phyloP scores from a whole-genome alignment of 1,140 invertebrate species.

The Druon quercuslanigerum region DNA sequence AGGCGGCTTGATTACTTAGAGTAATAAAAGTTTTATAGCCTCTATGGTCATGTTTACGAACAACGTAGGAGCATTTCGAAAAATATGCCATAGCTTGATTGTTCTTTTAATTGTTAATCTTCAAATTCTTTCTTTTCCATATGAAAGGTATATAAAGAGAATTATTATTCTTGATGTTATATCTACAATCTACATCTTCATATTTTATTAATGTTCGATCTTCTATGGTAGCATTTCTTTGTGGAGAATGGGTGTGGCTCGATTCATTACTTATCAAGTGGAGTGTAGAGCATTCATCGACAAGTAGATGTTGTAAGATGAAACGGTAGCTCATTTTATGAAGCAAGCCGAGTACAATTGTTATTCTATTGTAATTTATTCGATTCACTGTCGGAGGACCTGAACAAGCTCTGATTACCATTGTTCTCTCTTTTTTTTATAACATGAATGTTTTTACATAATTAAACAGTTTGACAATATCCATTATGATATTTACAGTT shows the following conservation, averaged over 20 bases:
- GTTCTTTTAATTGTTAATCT: slow-evolving; percentile 8
- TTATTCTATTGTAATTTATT: slow-evolving; percentile 15
- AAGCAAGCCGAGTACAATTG: background rate
- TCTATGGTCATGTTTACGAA: slow-evolving; percentile 9
- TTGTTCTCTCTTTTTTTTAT: background rate
- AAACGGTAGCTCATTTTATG: slow-evolving; percentile 4
- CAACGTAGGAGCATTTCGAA: background rate
- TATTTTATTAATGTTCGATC: background rate
- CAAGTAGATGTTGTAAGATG: background rate
- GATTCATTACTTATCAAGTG: slow-evolving; percentile 12
- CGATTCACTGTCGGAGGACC: slow-evolving; percentile 10
- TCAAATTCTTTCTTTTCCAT: no score
- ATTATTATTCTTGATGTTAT: no score
- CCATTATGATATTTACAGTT: no score
- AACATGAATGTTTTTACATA: background rate
- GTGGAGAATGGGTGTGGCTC: slow-evolving; percentile 10
- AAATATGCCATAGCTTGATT: slow-evolving; percentile 11
- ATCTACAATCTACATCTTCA: background rate
- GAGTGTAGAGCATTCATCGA: slow-evolving; percentile 8
- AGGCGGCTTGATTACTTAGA: slow-evolving; percentile 26
- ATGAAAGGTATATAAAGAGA: no score
- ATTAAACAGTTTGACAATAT: no score
- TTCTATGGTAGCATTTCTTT: background rate
- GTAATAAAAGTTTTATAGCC: slow-evolving; percentile 24
- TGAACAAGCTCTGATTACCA: slow-evolving; percentile 2